A percentile compares a stretch with the other conserved stretches of the same genome.
These are phyloP conservation scores for Palythoa heliodiscus DNA, from an alignment of 92 coral and sea anemone genomes.

Conservation along the genomic window DNA sequence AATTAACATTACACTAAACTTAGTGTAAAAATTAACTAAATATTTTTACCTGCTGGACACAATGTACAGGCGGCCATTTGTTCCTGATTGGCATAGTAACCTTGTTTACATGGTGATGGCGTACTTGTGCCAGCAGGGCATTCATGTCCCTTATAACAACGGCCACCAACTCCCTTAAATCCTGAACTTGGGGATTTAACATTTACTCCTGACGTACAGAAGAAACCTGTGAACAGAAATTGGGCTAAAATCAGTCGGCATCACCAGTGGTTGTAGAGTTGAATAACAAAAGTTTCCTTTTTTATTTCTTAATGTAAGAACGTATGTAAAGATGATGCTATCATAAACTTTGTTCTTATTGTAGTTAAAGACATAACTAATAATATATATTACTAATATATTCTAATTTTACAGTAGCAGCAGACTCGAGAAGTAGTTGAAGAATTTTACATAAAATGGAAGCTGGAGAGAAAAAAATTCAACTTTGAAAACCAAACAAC, in stretches of 20 bases:
- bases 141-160: slow-evolving; percentile 85
- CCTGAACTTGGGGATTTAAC: slow-evolving; percentile 75
- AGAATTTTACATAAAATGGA: no score
- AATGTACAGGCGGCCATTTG: slow-evolving; percentile 80
- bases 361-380: no score
- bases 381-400: no score
- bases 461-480: no score
- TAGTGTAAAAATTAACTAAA: background rate
- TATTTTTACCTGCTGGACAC: slow-evolving; percentile 79
- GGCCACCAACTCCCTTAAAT: slow-evolving; percentile 81
- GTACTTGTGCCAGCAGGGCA: slow-evolving; percentile 84
- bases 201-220: slow-evolving; percentile 90
- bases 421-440: no score
- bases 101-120: slow-evolving; percentile 81
- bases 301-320: no score
- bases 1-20: no score
- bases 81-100: slow-evolving; percentile 76
- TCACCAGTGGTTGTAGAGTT: background rate
- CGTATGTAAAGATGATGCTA: no score
- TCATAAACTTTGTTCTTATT: no score
- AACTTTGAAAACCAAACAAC: no score
- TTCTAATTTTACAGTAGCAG: no score
- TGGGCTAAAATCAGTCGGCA: background rate
- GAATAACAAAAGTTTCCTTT: background rate
- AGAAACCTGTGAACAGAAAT: slow-evolving; percentile 66